phyloP scores from a whole-genome alignment of 2,113 vertebrate species.

The Perca schrenkii region DNA sequence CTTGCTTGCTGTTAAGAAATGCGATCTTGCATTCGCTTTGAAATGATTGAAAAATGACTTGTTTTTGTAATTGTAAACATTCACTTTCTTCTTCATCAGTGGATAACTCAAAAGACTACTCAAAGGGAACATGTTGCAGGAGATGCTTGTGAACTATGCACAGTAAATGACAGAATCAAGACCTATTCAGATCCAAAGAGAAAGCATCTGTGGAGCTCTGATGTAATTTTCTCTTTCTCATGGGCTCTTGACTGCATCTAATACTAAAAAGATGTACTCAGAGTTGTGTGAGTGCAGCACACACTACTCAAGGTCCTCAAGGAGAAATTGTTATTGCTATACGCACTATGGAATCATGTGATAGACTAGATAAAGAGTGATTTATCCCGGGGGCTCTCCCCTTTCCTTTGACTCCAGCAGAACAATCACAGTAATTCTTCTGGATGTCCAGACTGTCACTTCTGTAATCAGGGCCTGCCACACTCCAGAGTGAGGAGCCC shows the following conservation, averaged over 20 bases:
- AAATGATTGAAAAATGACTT: not conserved
- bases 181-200: not conserved
- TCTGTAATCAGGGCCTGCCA: slow-evolving; percentile 78
- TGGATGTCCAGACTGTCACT: slow-evolving; percentile 75
- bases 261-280: slow-evolving; percentile 11
- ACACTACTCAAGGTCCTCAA: slow-evolving; percentile 63
- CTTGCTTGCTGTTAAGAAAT: not conserved
- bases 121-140: slow-evolving; percentile 1
- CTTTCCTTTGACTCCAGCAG: slow-evolving; percentile 61
- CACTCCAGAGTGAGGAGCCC: slow-evolving; percentile 62
- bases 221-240: not conserved
- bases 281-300: slow-evolving; percentile 21
- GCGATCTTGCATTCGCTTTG: not conserved
- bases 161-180: not conserved
- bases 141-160: not conserved
- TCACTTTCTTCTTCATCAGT: not conserved
- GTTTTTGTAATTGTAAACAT: not conserved
- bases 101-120: slow-evolving; percentile 5
- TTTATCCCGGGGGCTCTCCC: slow-evolving; percentile 52
- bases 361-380: slow-evolving; percentile 58
- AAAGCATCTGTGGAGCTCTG: not conserved
- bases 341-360: slow-evolving; percentile 50
- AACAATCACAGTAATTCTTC: slow-evolving; percentile 72
- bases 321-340: slow-evolving; percentile 60
- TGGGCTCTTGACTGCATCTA: slow-evolving; percentile 5